phyloP scores from a whole-genome alignment of 2,113 vertebrate species.

The Hylia prasina region DNA sequence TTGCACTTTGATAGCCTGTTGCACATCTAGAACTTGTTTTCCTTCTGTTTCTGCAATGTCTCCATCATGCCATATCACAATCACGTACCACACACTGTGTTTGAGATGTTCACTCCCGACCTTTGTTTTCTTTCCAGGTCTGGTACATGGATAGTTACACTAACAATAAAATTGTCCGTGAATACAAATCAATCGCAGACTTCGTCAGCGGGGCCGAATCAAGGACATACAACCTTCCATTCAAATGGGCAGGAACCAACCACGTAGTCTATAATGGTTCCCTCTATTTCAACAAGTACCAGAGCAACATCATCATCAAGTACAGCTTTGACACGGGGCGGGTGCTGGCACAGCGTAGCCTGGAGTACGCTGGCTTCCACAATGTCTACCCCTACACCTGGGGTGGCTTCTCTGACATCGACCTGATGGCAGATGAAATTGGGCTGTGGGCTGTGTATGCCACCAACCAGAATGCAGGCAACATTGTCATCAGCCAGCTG shows the following conservation, averaged over 20 bases:
- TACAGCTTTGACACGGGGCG: conserved; percentile 92
- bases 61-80: neutral
- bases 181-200: conserved; percentile 91
- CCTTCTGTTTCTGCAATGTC: neutral
- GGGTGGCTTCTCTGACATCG: conserved; percentile 97
- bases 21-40: neutral
- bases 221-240: conserved; percentile 94
- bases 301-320: conserved; percentile 97
- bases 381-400: conserved; percentile 98
- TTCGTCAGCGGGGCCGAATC: conserved; percentile 91
- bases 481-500: conserved; percentile 93
- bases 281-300: conserved; percentile 98
- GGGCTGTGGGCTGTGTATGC: conserved; percentile 96
- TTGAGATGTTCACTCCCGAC: neutral
- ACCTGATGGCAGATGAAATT: conserved; percentile 96
- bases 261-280: conserved; percentile 97
- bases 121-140: conserved; percentile 74
- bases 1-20: neutral
- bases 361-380: conserved; percentile 96
- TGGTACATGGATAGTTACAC: conserved; percentile 99
- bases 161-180: conserved; percentile 97
- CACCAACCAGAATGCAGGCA: conserved; percentile 97
- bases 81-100: neutral
- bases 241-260: conserved; percentile 98
- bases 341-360: conserved; percentile 88